Conservation (phyloP, 2,113 vertebrate species). For the Ailurus styani region DNA sequence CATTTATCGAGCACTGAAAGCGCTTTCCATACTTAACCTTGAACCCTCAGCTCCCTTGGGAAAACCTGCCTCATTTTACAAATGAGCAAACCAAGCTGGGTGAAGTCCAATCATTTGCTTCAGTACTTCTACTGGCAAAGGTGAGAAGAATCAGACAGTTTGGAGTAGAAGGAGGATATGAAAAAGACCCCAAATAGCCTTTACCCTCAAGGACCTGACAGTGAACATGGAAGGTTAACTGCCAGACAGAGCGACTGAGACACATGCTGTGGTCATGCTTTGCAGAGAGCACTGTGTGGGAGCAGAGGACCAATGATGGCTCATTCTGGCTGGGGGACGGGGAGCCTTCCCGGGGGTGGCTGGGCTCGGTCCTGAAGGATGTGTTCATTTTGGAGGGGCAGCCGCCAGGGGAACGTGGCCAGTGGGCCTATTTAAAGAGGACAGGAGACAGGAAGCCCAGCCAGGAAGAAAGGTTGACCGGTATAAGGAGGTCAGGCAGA, state of each 20-base stretch:
- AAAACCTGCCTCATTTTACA: neutral
- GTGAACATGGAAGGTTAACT: rapidly evolving
- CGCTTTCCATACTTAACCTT: neutral
- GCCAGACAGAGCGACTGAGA: neutral
- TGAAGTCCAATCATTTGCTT: neutral
- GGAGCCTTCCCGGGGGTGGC: neutral
- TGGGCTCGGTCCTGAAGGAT: neutral
- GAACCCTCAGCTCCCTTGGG: neutral
- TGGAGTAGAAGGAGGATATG: neutral
- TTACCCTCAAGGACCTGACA: neutral
- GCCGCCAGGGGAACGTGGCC: neutral
- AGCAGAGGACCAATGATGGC: rapidly evolving
- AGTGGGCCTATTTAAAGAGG: neutral
- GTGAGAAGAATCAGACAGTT: neutral
- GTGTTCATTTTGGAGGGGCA: neutral
- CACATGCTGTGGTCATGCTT: rapidly evolving
- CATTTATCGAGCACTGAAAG: neutral
- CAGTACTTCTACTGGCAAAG: neutral
- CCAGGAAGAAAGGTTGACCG: neutral
- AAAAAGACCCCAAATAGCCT: neutral
- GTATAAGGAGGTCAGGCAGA: neutral
- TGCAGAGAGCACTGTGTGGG: rapidly evolving
- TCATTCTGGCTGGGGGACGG: rapidly evolving
- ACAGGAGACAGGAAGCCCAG: neutral
- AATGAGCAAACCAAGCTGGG: neutral